phyloP scores from a whole-genome alignment of 2,113 vertebrate species.

The Alethe castanea region DNA sequence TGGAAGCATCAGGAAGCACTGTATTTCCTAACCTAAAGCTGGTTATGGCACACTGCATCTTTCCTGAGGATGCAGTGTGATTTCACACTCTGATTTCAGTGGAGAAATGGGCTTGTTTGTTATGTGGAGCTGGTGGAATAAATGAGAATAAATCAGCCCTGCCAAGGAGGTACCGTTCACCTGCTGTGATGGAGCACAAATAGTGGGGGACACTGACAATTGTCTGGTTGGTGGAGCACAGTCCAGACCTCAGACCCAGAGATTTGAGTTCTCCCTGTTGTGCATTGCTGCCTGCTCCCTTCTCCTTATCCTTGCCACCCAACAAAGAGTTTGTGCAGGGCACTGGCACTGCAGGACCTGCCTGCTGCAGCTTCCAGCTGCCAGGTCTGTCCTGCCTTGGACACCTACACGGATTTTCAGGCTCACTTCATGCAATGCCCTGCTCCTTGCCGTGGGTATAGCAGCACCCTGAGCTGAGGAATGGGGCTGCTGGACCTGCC shows the following conservation, averaged over 20 bases:
- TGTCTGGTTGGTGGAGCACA: background rate
- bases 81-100: background rate
- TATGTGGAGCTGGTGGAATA: background rate
- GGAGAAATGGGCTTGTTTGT: background rate
- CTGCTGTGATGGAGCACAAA: accelerated
- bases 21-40: background rate
- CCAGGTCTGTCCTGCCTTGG: background rate
- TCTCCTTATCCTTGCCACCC: background rate
- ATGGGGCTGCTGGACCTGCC: background rate
- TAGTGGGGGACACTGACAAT: accelerated
- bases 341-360: accelerated
- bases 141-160: background rate
- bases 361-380: background rate
- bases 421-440: background rate
- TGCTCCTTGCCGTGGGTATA: accelerated
- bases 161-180: accelerated
- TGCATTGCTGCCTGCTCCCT: background rate
- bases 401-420: background rate
- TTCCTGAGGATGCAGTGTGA: accelerated
- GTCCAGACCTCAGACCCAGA: background rate
- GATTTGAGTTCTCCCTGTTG: background rate
- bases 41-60: background rate
- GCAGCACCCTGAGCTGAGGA: background rate
- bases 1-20: too few species aligned
- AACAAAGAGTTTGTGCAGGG: accelerated